These are phyloP conservation scores for Tetanocera ferruginea DNA, from an alignment of 2,888 invertebrate species.

Conservation along the genomic window DNA sequence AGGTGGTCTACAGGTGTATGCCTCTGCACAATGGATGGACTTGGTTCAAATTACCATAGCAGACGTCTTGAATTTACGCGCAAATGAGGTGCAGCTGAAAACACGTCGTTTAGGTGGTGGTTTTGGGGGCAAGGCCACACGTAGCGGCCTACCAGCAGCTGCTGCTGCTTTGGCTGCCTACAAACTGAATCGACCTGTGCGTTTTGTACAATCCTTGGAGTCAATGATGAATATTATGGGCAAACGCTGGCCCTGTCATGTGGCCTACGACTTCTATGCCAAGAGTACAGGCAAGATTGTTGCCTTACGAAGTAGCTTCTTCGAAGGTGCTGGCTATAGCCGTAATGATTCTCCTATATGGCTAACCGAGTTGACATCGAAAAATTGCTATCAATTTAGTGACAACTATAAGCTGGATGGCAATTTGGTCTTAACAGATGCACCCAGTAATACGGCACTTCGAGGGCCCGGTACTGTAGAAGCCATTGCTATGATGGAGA, in stretches of 20 bases:
- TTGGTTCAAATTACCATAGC: constrained; percentile 74
- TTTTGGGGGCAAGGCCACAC: constrained; percentile 83
- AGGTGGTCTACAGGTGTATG: constrained; percentile 77
- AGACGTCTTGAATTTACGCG: constrained; percentile 72
- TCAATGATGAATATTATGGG: constrained; percentile 79
- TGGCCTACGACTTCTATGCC: constrained; percentile 77
- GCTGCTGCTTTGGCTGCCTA: constrained; percentile 79
- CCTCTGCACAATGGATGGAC: constrained; percentile 76
- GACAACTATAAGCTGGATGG: constrained; percentile 78
- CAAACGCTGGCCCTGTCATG: constrained; percentile 74
- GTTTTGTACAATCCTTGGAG: constrained; percentile 78
- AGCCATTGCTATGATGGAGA: constrained; percentile 73
- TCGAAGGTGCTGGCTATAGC: constrained; percentile 72
- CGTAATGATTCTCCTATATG: constrained; percentile 71
- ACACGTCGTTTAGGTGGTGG: constrained; percentile 85
- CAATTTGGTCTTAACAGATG: constrained; percentile 76
- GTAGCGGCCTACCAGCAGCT: constrained; percentile 73
- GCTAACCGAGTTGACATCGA: constrained; percentile 74
- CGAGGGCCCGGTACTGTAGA: constrained; percentile 76
- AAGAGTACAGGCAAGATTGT: constrained; percentile 76
- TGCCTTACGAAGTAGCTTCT: constrained; percentile 73
- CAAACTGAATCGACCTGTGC: constrained; percentile 73
- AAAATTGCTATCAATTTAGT: constrained; percentile 76
- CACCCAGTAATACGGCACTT: constrained; percentile 77
- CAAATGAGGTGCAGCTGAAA: constrained; percentile 79